Evolutionary conservation across 2,797 vertebrate species (phyloP).

Genomic region (Myoxocephalus aenaeus): DNA sequence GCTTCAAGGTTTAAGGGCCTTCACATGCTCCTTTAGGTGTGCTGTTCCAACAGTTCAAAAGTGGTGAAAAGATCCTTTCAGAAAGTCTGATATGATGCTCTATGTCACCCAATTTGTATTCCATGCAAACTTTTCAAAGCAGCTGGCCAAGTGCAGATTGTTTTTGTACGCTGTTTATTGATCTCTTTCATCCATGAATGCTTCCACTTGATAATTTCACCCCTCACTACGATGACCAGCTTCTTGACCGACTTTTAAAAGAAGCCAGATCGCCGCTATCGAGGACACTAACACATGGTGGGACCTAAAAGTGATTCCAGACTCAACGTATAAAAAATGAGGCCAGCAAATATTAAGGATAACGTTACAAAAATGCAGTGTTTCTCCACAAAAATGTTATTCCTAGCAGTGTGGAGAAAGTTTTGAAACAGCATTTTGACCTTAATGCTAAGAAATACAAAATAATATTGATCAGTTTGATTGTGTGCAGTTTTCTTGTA

Average conservation of each 20-base stretch:
- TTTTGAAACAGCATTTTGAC: too few species aligned
- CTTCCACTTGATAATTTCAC: not conserved
- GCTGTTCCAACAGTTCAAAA: not conserved
- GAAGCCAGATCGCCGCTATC: not conserved
- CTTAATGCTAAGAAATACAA: not conserved
- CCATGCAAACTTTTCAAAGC: not conserved
- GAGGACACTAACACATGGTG: too few species aligned
- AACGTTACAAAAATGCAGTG: not conserved
- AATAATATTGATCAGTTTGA: not conserved
- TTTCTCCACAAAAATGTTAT: not conserved
- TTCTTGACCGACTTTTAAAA: not conserved
- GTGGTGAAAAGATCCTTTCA: not conserved
- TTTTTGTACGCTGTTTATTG: not conserved
- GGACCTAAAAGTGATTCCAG: not conserved
- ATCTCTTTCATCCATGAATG: not conserved
- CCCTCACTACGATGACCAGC: not conserved
- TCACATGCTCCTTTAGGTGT: slow-evolving; percentile 3
- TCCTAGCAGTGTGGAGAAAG: not conserved
- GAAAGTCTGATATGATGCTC: not conserved
- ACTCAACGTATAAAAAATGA: not conserved
- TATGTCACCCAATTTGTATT: not conserved
- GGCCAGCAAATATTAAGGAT: not conserved
- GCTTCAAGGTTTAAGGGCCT: slow-evolving; percentile 24
- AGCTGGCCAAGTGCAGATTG: not conserved
- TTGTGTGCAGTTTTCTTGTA: not conserved